Evolutionary conservation across 2,888 invertebrate species (phyloP), one percentile per base, ranked within the genome.

Genomic region (Ischnura elegans): DNA sequence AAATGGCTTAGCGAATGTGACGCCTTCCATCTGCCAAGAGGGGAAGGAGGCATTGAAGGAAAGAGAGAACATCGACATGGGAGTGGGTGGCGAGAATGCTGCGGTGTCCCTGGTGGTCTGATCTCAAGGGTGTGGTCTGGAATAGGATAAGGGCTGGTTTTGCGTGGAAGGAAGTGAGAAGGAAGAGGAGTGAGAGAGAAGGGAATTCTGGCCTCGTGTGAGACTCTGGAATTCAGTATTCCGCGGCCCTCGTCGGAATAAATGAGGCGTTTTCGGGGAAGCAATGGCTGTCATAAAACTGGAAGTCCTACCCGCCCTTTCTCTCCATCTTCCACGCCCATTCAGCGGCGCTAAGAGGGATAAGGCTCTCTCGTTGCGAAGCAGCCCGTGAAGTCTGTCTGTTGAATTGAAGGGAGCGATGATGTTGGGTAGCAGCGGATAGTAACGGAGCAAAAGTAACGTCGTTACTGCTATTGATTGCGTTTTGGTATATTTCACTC

Each of bases 231-330:
- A 76, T 76, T 76, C 76, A 25, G 76, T 76, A 76, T 76, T 76
- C 76, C 76, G 76, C 76, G 76, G 29, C 76, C 36, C 76, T 76
- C 76, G 76, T 76, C 36, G 76, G 36, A 76, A 76, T 76, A 76
- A 76, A 76, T 76, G 76, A 76, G 76, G 76, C 76, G 76, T 76
- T 76, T 76, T 76, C 76, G 76, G 36, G 76, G 51, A 51, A 76
- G 76, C 76, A 76, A 76, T 76, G 76, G 76, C 76, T 76, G 76
- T 36, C 36, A 76, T 76, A 76, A 76, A 76, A 76, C 76, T 36
- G 76, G 36, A 36, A 25, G 21, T 76, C 76, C 36, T 36, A 6
- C 25, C 25, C 19, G 1, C 61, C 25, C 61, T 16, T 16, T 47
- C 47, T 16, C 47, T 47, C 47, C 47, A 6, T 16, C 47, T 47